Conservation (phyloP, 2,888 invertebrate genomes). For the Acanthosepion pharaonis region DNA sequence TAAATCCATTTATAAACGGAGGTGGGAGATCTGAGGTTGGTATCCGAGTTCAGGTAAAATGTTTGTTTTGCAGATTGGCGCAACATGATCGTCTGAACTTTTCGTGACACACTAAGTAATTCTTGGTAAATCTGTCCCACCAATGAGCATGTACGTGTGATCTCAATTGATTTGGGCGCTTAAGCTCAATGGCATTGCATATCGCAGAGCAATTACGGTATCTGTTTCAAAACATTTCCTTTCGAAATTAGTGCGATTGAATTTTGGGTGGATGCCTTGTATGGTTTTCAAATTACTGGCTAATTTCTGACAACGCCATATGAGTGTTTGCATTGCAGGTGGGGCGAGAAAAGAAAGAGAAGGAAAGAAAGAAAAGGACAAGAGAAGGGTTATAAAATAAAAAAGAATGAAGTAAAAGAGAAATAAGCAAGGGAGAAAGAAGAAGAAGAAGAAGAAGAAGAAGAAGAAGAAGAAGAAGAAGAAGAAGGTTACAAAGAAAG, state of each 20-base stretch:
- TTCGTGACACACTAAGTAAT: too few relatives aligned
- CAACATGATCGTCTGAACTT: too few relatives aligned
- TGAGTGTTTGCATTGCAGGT: not conserved
- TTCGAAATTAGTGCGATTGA: not conserved
- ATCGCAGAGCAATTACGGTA: too few relatives aligned
- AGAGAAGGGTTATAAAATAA: not conserved
- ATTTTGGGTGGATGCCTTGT: not conserved
- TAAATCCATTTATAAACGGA: too few relatives aligned
- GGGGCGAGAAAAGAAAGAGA: not conserved
- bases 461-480: not conserved
- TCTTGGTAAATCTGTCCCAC: too few relatives aligned
- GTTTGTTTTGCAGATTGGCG: too few relatives aligned
- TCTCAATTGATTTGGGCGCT: not conserved
- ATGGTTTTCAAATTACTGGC: not conserved
- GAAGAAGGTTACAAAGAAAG: not conserved
- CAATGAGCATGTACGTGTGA: not conserved
- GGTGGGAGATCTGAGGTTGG: too few relatives aligned
- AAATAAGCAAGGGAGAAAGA: not conserved
- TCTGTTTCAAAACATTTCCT: slow-evolving; percentile 7
- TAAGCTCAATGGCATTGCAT: not conserved
- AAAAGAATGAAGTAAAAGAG: not conserved
- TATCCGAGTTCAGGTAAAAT: too few relatives aligned
- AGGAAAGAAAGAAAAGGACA: not conserved
- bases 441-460: not conserved
- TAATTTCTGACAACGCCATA: not conserved